Conservation (phyloP, 2,797 vertebrate species). For the Craterocephalus amniculus region DNA sequence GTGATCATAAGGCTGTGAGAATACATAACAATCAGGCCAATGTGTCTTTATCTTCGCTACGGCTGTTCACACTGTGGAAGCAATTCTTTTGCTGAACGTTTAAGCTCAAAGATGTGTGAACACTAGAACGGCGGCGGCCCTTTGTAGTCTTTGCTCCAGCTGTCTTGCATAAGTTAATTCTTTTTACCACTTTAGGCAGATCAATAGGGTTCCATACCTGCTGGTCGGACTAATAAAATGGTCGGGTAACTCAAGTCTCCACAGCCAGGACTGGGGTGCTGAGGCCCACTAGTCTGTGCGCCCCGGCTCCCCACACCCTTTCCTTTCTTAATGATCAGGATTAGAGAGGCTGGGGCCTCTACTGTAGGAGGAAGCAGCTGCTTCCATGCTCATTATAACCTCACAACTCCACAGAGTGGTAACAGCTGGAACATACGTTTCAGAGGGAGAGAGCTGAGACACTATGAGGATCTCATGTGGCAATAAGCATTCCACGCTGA, state of each 20-base stretch:
- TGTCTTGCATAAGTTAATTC: slow-evolving; percentile 69
- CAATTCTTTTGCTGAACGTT: slow-evolving; percentile 41
- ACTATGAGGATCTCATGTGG: slow-evolving; percentile 74
- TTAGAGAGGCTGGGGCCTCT: slow-evolving; percentile 82
- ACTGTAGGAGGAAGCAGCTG: slow-evolving; percentile 86
- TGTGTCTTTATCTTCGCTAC: slow-evolving; percentile 44
- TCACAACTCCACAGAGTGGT: slow-evolving; percentile 79
- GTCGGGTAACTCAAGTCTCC: slow-evolving; percentile 73
- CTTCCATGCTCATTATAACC: slow-evolving; percentile 83
- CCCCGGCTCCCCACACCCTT: slow-evolving; percentile 72
- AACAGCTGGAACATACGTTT: slow-evolving; percentile 84
- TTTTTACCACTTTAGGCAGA: slow-evolving; percentile 74
- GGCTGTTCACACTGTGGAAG: slow-evolving; percentile 26
- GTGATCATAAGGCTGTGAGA: slow-evolving; percentile 43
- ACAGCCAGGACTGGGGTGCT: slow-evolving; percentile 65
- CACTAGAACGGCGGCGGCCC: slow-evolving; percentile 45
- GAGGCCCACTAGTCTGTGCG: slow-evolving; percentile 69
- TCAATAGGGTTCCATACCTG: slow-evolving; percentile 75
- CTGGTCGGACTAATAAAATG: slow-evolving; percentile 72
- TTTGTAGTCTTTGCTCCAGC: slow-evolving; percentile 60
- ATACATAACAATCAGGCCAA: slow-evolving; percentile 39
- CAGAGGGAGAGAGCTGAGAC: slow-evolving; percentile 66
- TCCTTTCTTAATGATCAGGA: slow-evolving; percentile 83
- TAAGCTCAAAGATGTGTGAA: slow-evolving; percentile 39
- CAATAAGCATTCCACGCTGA: slow-evolving; percentile 71